Conservation (phyloP, 2,888 invertebrate species). For the Drosophila flavopinicola region DNA sequence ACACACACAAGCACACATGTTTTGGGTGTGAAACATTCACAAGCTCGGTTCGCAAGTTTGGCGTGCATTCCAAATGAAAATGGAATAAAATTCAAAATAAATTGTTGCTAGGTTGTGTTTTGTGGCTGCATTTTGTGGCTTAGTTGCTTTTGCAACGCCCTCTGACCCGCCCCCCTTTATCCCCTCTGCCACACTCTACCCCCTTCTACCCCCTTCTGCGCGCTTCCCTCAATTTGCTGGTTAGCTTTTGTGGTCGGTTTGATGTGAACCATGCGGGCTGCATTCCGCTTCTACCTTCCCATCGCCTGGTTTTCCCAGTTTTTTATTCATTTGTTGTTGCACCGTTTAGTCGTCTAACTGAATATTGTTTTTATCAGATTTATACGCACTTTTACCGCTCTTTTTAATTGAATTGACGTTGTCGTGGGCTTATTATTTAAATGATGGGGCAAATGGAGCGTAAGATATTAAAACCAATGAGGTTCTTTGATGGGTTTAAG, state of each 20-base stretch:
- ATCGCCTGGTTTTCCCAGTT: constrained; percentile 4
- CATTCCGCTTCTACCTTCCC: constrained; percentile 15
- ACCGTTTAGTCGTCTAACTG: constrained; percentile 3
- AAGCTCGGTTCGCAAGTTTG: constrained; percentile 42
- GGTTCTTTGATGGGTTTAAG: background rate
- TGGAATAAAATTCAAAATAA: constrained; percentile 64
- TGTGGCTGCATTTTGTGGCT: constrained; percentile 54
- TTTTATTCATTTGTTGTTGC: background rate
- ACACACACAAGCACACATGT: background rate
- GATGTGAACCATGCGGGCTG: constrained; percentile 39
- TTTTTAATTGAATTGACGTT: constrained; percentile 24
- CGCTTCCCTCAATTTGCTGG: constrained; percentile 30
- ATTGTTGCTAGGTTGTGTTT: constrained; percentile 54
- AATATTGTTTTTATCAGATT: constrained; percentile 16
- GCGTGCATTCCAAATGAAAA: constrained; percentile 51
- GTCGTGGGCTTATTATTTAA: constrained; percentile 5
- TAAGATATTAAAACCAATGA: background rate
- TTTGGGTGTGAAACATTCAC: constrained; percentile 47
- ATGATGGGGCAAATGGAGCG: background rate
- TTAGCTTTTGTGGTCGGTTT: constrained; percentile 55
- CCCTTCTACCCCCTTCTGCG: background rate
- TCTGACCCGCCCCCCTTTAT: no score
- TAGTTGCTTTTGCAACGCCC: constrained; percentile 17
- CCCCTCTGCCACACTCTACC: no score
- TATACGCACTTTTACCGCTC: constrained; percentile 4